Evolutionary conservation across 2,797 vertebrate genomes (phyloP), one percentile per base, ranked within the genome.

Genomic region (Numenius phaeopus): DNA sequence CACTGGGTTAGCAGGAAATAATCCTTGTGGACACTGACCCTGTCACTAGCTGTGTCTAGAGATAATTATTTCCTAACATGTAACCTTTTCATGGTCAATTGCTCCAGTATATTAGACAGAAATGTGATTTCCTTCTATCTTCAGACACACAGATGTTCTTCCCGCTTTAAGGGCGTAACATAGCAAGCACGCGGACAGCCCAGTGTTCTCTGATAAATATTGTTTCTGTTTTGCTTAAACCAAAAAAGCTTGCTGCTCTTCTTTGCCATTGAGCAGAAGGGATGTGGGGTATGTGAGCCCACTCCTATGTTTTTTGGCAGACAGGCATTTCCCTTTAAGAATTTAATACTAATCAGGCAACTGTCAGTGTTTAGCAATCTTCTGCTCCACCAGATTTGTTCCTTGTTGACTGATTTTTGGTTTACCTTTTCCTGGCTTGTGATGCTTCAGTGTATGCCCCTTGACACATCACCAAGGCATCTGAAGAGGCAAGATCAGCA

Each of bases 61-160:
- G 91, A 94, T 92, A 95, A 96, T 96, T 95, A 93, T 96, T 96
- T 96, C 95, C 94, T 91, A 96, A 96, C 72, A 3, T 72, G 71
- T 86, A 96, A 95, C 89, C 87, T 93, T 95, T 96, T 96, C 94
- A 86, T 94, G 93, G 72, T 97, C 96, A 96, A 89, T 96, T 96
- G 93, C 89, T 93, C 61, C 82, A 75, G 85, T 71, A 30, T 87
- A 92, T 97, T 92, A 85, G 92, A 69, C 54, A 94, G 94, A 95
- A 95, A 52, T 46, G 88, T 76, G 86, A 89, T 92, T 96, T 96
- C 76, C 62, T 58, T 87, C 95, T 75, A 15, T 90, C 85, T 95
- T 85, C 94, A 88, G 75, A 29, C 54, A n/a, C 71, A 69, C 40
- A 14, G 52, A 52, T 76, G 71, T 90, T 89, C 83, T 94, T 91